A percentile compares a stretch with the other conserved stretches of the same genome.
phyloP scores from a whole-genome alignment of 2,797 vertebrate genomes.

The Phylloscopus collybita region DNA sequence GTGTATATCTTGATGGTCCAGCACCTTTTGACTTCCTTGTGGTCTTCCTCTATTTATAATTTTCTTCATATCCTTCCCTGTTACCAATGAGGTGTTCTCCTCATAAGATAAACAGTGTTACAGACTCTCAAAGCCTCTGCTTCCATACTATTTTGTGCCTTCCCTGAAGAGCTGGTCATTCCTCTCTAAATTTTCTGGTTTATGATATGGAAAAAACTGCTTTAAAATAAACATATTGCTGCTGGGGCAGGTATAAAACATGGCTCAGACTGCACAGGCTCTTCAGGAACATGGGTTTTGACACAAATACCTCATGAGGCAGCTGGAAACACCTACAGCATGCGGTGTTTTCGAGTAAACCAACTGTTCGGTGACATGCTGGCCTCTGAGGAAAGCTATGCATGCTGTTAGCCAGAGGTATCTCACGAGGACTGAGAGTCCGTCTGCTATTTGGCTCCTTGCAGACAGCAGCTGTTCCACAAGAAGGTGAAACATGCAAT shows the following conservation, averaged over 20 bases:
- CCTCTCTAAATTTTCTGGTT: not conserved
- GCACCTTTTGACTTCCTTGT: not conserved
- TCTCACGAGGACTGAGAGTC: constrained; percentile 20
- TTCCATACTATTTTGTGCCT: not conserved
- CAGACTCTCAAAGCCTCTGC: not conserved
- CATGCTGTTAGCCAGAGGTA: constrained; percentile 30
- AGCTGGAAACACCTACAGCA: constrained; percentile 47
- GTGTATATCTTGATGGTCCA: not conserved
- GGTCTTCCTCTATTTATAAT: not conserved
- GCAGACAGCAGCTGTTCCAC: constrained; percentile 51
- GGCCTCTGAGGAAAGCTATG: constrained; percentile 53
- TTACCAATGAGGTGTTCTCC: not conserved
- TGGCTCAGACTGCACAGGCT: not conserved
- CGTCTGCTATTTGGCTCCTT: constrained; percentile 52
- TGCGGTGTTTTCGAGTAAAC: not conserved
- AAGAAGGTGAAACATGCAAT: constrained; percentile 56
- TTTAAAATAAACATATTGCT: not conserved
- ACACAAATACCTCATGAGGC: not conserved
- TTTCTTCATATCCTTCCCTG: not conserved
- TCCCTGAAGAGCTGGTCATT: not conserved
- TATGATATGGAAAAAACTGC: not conserved
- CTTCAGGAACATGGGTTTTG: not conserved
- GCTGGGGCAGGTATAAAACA: not conserved
- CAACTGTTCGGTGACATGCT: constrained; percentile 46
- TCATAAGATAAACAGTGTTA: not conserved